phyloP scores from a whole-genome alignment of 2,113 vertebrate genomes.

The Gobiocypris rarus region DNA sequence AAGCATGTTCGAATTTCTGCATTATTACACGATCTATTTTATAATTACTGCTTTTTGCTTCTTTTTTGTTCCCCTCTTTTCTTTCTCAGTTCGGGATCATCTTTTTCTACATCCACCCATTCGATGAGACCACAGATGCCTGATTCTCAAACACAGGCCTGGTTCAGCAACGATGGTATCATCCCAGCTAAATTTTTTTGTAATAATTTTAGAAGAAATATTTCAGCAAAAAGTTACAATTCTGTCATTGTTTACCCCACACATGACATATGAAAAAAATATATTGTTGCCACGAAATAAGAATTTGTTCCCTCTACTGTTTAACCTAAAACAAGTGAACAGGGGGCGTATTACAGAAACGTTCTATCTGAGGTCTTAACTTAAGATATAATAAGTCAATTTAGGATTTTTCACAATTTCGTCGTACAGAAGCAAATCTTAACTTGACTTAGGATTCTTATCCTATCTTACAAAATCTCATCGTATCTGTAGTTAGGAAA shows the following conservation, averaged over 20 bases:
- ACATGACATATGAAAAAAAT: background rate
- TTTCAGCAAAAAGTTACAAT: background rate
- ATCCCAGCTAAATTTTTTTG: background rate
- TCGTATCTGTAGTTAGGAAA: no score
- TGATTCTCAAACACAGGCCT: slow-evolving; percentile 81
- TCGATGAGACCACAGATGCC: slow-evolving; percentile 77
- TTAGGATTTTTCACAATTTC: no score
- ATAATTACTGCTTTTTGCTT: background rate
- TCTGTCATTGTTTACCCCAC: background rate
- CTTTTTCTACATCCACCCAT: slow-evolving; percentile 72
- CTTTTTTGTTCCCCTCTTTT: background rate
- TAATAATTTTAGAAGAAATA: background rate
- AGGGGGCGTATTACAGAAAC: no score
- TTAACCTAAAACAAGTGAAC: no score
- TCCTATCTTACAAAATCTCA: no score
- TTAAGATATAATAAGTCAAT: no score
- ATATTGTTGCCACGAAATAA: background rate
- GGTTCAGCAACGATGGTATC: slow-evolving; percentile 84
- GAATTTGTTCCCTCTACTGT: no score
- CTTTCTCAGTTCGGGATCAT: slow-evolving; percentile 77
- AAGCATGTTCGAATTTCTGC: background rate
- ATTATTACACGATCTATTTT: background rate
- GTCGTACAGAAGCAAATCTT: no score
- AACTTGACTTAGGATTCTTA: no score
- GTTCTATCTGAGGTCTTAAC: no score